Conservation (phyloP, 2,888 invertebrate species). For the Hirtodrosophila trivittata region DNA sequence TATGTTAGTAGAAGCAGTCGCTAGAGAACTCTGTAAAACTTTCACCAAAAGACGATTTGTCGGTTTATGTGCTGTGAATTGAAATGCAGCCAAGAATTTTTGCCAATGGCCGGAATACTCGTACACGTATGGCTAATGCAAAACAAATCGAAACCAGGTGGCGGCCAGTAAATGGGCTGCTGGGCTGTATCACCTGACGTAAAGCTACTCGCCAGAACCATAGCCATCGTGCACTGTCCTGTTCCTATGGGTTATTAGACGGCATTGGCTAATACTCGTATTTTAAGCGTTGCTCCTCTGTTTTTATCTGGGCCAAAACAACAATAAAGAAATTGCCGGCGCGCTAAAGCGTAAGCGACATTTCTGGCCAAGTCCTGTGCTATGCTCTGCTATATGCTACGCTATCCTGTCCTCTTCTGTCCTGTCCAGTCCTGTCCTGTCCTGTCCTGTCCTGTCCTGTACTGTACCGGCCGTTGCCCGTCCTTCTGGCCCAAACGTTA, state of each 20-base stretch:
- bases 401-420: no score
- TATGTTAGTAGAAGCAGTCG: not conserved
- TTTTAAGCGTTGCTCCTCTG: conserved; percentile 13
- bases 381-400: conserved; percentile 7
- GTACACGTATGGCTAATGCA: conserved; percentile 49
- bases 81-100: conserved; percentile 71
- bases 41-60: conserved; percentile 69
- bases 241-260: conserved; percentile 37
- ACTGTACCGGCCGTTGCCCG: not conserved
- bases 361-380: conserved; percentile 49
- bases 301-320: conserved; percentile 47
- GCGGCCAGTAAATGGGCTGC: conserved; percentile 25
- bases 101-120: conserved; percentile 5
- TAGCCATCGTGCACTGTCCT: no score
- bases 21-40: conserved; percentile 40
- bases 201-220: conserved; percentile 23
- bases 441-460: conserved; percentile 5
- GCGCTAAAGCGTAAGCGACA: conserved; percentile 77
- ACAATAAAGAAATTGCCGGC: conserved; percentile 64
- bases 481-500: conserved; percentile 30
- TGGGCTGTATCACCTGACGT: conserved; percentile 29
- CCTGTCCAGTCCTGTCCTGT: conserved; percentile 1
- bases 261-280: conserved; percentile 26
- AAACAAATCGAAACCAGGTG: conserved; percentile 59
- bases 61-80: conserved; percentile 77